Conservation (phyloP, 2,888 invertebrate genomes). For the Cistogaster globosa region DNA sequence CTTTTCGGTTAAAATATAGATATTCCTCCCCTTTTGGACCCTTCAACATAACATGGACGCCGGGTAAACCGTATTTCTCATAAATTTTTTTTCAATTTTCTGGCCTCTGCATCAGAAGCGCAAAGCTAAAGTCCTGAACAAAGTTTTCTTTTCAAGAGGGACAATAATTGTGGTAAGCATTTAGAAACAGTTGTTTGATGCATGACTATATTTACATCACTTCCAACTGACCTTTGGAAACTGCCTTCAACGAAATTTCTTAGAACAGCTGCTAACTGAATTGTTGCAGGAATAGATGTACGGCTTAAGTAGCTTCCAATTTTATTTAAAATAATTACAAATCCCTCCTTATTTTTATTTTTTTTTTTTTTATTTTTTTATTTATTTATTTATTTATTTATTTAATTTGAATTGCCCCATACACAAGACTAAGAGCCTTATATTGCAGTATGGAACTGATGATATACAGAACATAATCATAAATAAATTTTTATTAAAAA, state of each 20-base stretch:
- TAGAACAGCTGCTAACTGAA: background rate
- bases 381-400: too few relatives aligned
- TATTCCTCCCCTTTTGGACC: background rate
- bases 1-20: conserved; percentile 12
- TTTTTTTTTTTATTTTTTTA: too few relatives aligned
- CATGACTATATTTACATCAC: background rate
- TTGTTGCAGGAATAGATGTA: background rate
- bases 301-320: too few relatives aligned
- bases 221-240: background rate
- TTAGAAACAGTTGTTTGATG: background rate
- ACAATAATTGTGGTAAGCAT: background rate
- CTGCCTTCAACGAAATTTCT: too few relatives aligned
- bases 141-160: background rate
- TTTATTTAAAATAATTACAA: background rate
- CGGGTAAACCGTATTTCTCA: background rate
- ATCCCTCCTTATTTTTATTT: background rate
- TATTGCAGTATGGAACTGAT: too few relatives aligned
- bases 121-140: too few relatives aligned
- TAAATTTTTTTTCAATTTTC: background rate
- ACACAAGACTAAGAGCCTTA: too few relatives aligned
- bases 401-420: too few relatives aligned
- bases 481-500: too few relatives aligned
- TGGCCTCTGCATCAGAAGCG: background rate
- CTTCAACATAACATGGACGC: background rate
- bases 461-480: too few relatives aligned